Evolutionary conservation across 64 coral and sea anemone genomes (phyloP).

Genomic region (Hydrozoanthus tunicans): DNA sequence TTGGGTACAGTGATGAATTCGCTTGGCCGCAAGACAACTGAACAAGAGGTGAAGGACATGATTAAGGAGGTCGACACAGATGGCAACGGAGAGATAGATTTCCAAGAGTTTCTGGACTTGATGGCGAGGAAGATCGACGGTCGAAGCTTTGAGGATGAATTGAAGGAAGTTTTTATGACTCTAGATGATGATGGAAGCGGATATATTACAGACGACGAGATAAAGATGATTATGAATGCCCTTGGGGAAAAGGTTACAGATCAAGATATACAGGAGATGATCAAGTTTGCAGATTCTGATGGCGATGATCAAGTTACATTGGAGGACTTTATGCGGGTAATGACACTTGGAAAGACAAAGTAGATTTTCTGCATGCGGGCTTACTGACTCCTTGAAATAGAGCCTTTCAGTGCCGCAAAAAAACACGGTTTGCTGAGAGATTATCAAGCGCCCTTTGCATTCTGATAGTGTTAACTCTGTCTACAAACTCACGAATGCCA

Average conservation of each 20-base stretch:
- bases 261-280: constrained; percentile 58
- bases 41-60: constrained; percentile 56
- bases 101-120: constrained; percentile 57
- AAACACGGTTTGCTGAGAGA: no score
- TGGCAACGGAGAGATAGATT: constrained; percentile 47
- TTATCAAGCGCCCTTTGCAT: no score
- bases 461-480: no score
- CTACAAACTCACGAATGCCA: no score
- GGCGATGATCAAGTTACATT: constrained; percentile 55
- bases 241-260: constrained; percentile 46
- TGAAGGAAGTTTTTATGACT: constrained; percentile 59
- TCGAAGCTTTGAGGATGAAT: constrained; percentile 55
- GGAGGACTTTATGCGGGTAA: constrained; percentile 60
- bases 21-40: constrained; percentile 35
- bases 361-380: neutral
- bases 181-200: constrained; percentile 55
- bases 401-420: no score
- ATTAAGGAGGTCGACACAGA: constrained; percentile 54
- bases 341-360: constrained; percentile 58
- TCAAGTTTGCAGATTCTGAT: constrained; percentile 61
- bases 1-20: constrained; percentile 35
- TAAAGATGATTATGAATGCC: constrained; percentile 51
- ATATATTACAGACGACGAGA: constrained; percentile 51
- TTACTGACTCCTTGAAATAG: no score
- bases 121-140: constrained; percentile 56